Evolutionary conservation across 2,113 vertebrate species (phyloP), one percentile per base, ranked within the genome.

Genomic region (Oxygymnocypris stewartii): DNA sequence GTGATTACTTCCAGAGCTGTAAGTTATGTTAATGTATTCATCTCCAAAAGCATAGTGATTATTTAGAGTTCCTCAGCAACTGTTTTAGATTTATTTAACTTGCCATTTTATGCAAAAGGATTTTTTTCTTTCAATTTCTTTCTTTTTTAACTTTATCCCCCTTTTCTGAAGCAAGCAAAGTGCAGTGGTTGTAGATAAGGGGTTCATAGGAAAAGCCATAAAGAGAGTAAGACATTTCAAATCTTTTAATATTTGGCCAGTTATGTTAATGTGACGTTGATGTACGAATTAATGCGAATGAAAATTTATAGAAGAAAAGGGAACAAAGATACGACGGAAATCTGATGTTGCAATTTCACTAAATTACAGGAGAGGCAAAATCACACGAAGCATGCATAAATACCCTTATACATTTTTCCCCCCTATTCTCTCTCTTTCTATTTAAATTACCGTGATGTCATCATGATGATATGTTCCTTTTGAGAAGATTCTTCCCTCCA

Each of bases 11-110:
- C 87, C 89, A 91, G 88, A 89, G 91, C 91, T 92, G 90, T 93
- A 93, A 95, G 90, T 93, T 95, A 95, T 95, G 95, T 91, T 94
- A 95, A 95, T 94, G 89, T 90, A 94, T 95, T 95, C 94, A 91
- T 93, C 91, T 94, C 93, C 91, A 93, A 94, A 95, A 95, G 93
- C 92, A 88, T 89, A 89, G 82, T 94, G 93, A 95, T 95, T 95
- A 94, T 95, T 95, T 95, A 92, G 93, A 94, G 92, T 94, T 95
- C 88, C 92, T 93, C 91, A 89, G 92, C 92, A 94, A 95, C 94
- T 93, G 94, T 94, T 95, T 94, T 93, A 94, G 93, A 94, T 94
- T 94, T 94, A 84, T 89, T 90, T 93, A 92, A 85, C 92, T 94
- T 91, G 91, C 92, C 92, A 91, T 93, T 94, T 95, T 94, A 94